These are phyloP conservation scores for Tortricodes alternella DNA, from an alignment of 2,888 invertebrate genomes.

Conservation along the genomic window DNA sequence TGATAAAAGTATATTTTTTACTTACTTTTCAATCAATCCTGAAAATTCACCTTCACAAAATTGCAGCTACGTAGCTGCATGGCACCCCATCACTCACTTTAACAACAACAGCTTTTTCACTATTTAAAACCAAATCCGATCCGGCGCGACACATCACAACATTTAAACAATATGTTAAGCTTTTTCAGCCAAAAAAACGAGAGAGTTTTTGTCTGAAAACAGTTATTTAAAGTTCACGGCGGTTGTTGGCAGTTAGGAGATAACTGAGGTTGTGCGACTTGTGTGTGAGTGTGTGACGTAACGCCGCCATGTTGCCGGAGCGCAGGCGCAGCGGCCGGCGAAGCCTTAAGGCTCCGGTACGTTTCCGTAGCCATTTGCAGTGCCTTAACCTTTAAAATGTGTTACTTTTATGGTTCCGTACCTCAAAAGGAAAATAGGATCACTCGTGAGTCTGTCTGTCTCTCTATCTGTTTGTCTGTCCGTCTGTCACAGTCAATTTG, in stretches of 20 bases:
- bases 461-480: no score
- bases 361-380: no score
- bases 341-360: conserved; percentile 12
- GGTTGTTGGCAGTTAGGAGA: conserved; percentile 8
- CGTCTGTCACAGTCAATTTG: no score
- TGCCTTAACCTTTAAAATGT: no score
- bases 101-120: background rate
- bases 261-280: no score
- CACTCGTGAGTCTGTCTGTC: background rate
- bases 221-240: background rate
- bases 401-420: no score
- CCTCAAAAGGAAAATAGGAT: background rate
- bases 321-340: background rate
- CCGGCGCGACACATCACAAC: conserved; percentile 1
- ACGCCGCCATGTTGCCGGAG: conserved; percentile 1
- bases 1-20: no score
- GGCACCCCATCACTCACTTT: conserved; percentile 15
- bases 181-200: background rate
- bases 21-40: conserved; percentile 7
- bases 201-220: conserved; percentile 5
- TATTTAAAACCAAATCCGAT: background rate
- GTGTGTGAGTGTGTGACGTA: no score
- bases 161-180: background rate
- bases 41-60: conserved; percentile 1
- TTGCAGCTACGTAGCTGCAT: background rate